phyloP scores from a whole-genome alignment of 2,888 invertebrate species.

The Ormyrus labotus region DNA sequence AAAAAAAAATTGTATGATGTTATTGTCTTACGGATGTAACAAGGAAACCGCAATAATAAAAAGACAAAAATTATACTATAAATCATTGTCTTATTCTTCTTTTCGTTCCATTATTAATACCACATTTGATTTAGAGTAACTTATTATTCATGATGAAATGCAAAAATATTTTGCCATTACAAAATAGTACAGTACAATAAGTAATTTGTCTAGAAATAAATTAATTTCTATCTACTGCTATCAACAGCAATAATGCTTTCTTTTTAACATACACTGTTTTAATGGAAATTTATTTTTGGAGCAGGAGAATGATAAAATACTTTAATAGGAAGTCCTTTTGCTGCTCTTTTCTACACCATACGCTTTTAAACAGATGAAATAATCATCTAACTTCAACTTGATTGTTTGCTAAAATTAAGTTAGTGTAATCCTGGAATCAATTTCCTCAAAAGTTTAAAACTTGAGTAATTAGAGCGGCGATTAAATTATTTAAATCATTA shows the following conservation, averaged over 20 bases:
- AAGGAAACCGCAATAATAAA: constrained; percentile 65
- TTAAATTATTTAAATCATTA: constrained; percentile 45
- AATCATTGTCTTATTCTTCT: neutral
- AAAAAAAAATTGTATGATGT: constrained; percentile 67
- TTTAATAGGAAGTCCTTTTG: constrained; percentile 54
- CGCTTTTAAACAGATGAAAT: constrained; percentile 50
- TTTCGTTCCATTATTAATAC: constrained; percentile 12
- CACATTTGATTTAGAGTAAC: constrained; percentile 46
- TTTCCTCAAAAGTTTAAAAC: constrained; percentile 39
- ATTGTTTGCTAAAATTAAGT: constrained; percentile 49
- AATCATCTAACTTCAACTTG: constrained; percentile 48
- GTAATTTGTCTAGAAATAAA: constrained; percentile 56
- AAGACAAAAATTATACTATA: constrained; percentile 55
- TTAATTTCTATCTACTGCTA: constrained; percentile 55
- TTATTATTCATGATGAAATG: constrained; percentile 56
- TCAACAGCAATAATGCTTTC: constrained; percentile 34
- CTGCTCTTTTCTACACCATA: constrained; percentile 51
- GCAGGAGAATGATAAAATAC: constrained; percentile 51
- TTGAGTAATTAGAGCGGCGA: constrained; percentile 39
- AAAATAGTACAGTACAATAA: constrained; percentile 56
- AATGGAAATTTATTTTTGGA: constrained; percentile 50
- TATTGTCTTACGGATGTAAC: constrained; percentile 66
- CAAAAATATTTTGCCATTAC: constrained; percentile 59
- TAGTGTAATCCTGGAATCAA: constrained; percentile 51
- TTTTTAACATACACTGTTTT: constrained; percentile 32